A percentile compares a stretch with the other conserved stretches of the same genome.
phyloP scores from a whole-genome alignment of 64 coral and sea anemone species.

The Platygyra sinensis region DNA sequence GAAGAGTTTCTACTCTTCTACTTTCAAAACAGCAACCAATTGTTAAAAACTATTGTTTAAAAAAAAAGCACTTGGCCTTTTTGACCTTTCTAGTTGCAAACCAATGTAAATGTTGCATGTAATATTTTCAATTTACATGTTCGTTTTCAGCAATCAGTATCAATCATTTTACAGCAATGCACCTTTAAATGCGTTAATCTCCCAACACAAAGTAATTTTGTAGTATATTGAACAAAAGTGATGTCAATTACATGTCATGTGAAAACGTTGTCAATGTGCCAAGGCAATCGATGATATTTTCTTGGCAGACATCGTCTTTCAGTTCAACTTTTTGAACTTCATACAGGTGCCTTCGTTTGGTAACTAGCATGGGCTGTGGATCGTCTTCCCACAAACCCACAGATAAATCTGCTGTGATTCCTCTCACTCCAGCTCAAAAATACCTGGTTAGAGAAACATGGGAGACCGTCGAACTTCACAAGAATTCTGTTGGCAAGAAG shows the following conservation, averaged over 20 bases:
- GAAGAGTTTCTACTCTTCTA: too few relatives aligned
- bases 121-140: too few relatives aligned
- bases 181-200: too few relatives aligned
- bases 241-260: not conserved
- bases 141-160: too few relatives aligned
- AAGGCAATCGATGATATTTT: not conserved
- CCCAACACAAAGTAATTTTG: too few relatives aligned
- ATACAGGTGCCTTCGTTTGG: not conserved
- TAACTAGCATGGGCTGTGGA: constrained; percentile 66
- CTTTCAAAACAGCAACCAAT: too few relatives aligned
- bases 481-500: constrained; percentile 64
- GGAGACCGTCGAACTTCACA: constrained; percentile 69
- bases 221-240: too few relatives aligned
- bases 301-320: not conserved
- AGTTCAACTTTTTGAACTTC: not conserved
- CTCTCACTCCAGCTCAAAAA: constrained; percentile 69
- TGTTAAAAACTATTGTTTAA: too few relatives aligned
- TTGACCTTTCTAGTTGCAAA: too few relatives aligned
- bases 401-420: constrained; percentile 23
- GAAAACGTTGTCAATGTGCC: not conserved
- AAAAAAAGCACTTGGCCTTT: too few relatives aligned
- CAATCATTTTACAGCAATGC: too few relatives aligned
- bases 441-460: constrained; percentile 83
- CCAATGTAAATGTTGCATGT: too few relatives aligned
- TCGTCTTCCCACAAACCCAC: constrained; percentile 19